Conservation (phyloP, 2,888 invertebrate genomes). For the Strigamia transsilvanica region DNA sequence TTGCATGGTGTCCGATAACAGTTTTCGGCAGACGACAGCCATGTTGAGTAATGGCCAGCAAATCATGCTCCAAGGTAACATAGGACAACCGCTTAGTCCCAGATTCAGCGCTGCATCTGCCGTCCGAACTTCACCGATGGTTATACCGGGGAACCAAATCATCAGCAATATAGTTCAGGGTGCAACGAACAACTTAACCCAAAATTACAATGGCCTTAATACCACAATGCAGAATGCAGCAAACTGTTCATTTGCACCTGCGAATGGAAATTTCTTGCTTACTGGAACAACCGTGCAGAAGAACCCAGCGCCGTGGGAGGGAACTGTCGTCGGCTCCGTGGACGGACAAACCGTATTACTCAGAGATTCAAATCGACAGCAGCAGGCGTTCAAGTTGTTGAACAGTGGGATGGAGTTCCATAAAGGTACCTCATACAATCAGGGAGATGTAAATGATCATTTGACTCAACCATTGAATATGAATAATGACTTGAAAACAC, state of each 20-base stretch:
- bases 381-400: conserved; percentile 6
- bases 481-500: conserved; percentile 44
- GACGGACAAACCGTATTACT: conserved; percentile 6
- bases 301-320: conserved; percentile 6
- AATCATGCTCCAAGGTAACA: conserved; percentile 51
- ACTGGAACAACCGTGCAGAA: conserved; percentile 27
- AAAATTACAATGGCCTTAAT: conserved; percentile 45
- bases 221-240: conserved; percentile 13
- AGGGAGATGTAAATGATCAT: conserved; percentile 24
- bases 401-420: conserved; percentile 26
- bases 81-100: conserved; percentile 50
- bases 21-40: conserved; percentile 1
- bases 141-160: conserved; percentile 11
- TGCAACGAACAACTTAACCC: background rate
- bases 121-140: conserved; percentile 30
- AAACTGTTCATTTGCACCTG: conserved; percentile 7
- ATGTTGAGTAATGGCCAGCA: conserved; percentile 52
- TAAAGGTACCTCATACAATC: background rate
- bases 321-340: background rate
- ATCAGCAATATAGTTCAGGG: conserved; percentile 33
- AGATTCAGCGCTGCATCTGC: conserved; percentile 29
- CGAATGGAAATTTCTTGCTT: conserved; percentile 19
- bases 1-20: conserved; percentile 46
- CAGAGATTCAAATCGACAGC: conserved; percentile 5
- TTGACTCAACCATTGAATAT: conserved; percentile 42